Base-by-base conservation (phyloP, 2,797 vertebrate genomes). In the Hypotaenidia okinawae region DNA sequence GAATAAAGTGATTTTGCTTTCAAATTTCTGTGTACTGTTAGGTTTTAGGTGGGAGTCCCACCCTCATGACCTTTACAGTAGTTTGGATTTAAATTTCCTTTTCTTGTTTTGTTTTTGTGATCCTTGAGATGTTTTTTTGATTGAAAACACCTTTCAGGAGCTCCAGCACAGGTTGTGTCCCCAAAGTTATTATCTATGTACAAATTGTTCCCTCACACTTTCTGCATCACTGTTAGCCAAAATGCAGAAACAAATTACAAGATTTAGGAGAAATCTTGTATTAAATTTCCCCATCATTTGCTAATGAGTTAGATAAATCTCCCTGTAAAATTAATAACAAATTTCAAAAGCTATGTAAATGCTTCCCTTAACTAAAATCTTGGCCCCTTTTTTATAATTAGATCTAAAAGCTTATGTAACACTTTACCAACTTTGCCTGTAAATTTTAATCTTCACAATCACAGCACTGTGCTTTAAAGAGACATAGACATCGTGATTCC, bases 291-390 rank as follows among this genome's bases (percentile, higher is more conserved):
- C 41, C 86, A 63, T 61, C 54, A 22, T 57, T 92, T 91, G 41
- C 37, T 81, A 95, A 61, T 77, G 81, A 87, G 45, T 73, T 55
- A 69, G 16, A 87, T 84, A 74, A 89, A 81, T 67, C 19, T 89
- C 52, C 63, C 72, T 92, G 39, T 87, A 76, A 97, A 95, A 92
- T 81, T 63, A 91, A 41, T 68, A 85, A 18, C 39, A 76, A 27
- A 69, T 67, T 41, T 73, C 35, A 6, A 63, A 87, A 90, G 68
- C 72, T 95, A 87, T 32, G 39, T 83, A 92, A 96, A 90, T 84
- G 54, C 28, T 35, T 78, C 95, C 66, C 51, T 85, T 94, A 93
- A 89, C 85, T 62, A 94, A 95, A 93, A 84, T 85, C 76, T 80
- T 83, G 66, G 49, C 10, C 67, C 67, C 57, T 77, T 73, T 75